Percentiles rank a stretch among this genome's conserved stretches.
These are phyloP conservation scores for Lagopus leucura DNA, from an alignment of 2,113 vertebrate species.

Conservation along the genomic window DNA sequence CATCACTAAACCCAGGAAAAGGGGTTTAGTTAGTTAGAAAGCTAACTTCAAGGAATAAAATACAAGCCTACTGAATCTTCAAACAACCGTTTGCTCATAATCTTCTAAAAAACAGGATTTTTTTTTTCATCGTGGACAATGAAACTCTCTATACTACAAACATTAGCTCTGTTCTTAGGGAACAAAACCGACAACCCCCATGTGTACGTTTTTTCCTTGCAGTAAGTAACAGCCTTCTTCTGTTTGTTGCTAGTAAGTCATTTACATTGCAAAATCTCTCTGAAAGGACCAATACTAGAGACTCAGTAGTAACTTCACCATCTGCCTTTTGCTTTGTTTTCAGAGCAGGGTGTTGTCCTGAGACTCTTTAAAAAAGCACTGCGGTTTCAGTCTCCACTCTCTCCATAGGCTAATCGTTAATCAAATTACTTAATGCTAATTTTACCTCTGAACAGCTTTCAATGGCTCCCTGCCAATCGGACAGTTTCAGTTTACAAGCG, in stretches of 20 bases:
- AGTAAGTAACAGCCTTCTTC: background rate
- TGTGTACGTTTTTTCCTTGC: background rate
- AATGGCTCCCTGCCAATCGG: slow-evolving; percentile 89
- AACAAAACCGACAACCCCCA: background rate
- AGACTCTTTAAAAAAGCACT: background rate
- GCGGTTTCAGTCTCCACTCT: background rate
- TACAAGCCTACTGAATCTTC: background rate
- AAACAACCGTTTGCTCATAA: background rate
- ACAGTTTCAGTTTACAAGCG: slow-evolving; percentile 91
- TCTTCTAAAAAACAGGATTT: background rate
- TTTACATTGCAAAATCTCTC: background rate
- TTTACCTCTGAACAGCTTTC: slow-evolving; percentile 91
- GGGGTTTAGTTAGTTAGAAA: background rate
- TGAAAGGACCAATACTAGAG: background rate
- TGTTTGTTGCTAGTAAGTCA: background rate
- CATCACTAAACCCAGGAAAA: background rate
- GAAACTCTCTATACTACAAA: background rate
- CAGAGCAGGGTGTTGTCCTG: background rate
- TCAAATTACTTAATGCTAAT: background rate
- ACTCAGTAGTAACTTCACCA: background rate
- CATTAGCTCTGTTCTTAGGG: background rate
- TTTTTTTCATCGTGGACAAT: background rate
- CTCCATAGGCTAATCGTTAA: background rate
- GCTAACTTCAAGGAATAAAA: background rate
- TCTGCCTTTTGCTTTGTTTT: background rate